A percentile compares a stretch with the other conserved stretches of the same genome.
phyloP scores from a whole-genome alignment of 2,113 vertebrate species.

The Colius striatus region DNA sequence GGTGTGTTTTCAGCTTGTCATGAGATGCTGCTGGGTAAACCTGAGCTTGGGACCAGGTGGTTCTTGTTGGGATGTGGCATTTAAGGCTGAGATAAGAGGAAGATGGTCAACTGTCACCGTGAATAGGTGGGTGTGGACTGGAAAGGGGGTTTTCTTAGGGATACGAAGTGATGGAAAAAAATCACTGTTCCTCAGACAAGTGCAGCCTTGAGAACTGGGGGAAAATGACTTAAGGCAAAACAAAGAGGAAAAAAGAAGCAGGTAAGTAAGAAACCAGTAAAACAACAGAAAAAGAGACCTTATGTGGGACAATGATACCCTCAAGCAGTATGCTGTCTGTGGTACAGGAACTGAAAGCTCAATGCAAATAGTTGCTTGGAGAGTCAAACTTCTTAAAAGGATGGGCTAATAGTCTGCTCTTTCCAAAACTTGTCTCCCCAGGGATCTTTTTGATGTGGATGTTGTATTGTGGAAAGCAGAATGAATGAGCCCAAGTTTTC shows the following conservation, averaged over 20 bases:
- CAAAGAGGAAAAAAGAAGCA: background rate
- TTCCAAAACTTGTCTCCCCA: background rate
- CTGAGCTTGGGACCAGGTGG: background rate
- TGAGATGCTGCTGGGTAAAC: background rate
- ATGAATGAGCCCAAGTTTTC: background rate
- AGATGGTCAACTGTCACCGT: background rate
- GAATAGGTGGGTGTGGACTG: background rate
- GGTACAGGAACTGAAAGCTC: background rate
- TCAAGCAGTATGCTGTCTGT: background rate
- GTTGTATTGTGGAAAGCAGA: background rate
- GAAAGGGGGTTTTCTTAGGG: background rate
- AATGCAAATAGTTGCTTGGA: background rate
- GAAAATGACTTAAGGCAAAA: background rate
- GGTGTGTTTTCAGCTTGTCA: background rate
- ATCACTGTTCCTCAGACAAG: background rate
- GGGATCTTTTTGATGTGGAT: background rate
- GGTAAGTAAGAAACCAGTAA: background rate
- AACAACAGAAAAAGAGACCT: background rate
- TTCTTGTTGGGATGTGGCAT: background rate
- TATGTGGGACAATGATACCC: background rate
- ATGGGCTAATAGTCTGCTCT: background rate
- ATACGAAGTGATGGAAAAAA: background rate
- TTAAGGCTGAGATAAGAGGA: background rate
- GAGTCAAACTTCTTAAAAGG: background rate
- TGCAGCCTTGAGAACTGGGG: background rate